Evolutionary conservation across 2,797 vertebrate species (phyloP).

Genomic region (Diceros bicornis): DNA sequence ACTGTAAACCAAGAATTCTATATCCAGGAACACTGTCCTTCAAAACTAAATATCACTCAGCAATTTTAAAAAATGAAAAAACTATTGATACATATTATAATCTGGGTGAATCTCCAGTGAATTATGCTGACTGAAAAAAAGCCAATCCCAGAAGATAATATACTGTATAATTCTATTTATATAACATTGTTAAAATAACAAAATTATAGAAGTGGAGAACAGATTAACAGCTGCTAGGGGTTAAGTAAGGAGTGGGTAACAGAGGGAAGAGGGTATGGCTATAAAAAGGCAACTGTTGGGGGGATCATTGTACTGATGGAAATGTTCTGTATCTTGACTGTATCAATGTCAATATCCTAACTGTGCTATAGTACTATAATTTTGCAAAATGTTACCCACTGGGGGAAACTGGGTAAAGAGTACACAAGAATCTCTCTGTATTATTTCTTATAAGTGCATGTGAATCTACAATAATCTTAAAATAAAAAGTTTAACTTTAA

Average conservation of each 20-base stretch:
- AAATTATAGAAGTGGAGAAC: not conserved
- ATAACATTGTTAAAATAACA: constrained; percentile 41
- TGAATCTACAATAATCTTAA: constrained; percentile 13
- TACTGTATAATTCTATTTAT: not conserved
- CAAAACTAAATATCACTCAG: not conserved
- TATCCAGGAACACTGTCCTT: constrained; percentile 14
- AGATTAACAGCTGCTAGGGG: not conserved
- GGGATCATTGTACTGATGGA: not conserved
- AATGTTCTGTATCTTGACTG: not conserved
- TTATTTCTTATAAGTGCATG: not conserved
- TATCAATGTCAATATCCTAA: not conserved
- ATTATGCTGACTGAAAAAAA: not conserved
- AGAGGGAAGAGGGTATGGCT: not conserved
- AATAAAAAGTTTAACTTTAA: constrained; percentile 28
- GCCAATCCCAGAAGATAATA: not conserved
- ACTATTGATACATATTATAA: not conserved
- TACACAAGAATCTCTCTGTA: not conserved
- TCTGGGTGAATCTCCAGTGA: not conserved
- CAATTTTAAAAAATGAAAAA: not conserved
- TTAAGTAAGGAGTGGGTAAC: not conserved
- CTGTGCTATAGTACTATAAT: not conserved
- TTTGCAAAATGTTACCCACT: not conserved
- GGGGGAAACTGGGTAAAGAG: not conserved
- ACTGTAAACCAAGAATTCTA: not conserved
- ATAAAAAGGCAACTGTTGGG: not conserved